These are phyloP conservation scores for Nyleta sp. DNA, from an alignment of 2,888 invertebrate species.

Conservation along the genomic window DNA sequence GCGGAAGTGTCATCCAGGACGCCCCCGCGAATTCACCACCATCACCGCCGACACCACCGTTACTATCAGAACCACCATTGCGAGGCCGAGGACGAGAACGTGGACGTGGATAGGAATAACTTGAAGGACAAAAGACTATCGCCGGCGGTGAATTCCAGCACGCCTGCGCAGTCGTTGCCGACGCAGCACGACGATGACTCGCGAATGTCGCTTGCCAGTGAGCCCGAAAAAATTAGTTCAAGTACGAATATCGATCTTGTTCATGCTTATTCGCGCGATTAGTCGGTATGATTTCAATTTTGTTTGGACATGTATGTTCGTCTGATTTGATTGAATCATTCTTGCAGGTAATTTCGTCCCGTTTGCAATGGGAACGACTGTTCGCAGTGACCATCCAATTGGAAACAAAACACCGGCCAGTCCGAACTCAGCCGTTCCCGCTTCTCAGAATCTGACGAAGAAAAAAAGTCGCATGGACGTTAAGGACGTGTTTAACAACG, in stretches of 20 bases:
- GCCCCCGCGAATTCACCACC: constrained; percentile 79
- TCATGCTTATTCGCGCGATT: too few species aligned
- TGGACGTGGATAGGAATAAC: constrained; percentile 73
- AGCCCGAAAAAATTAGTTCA: constrained; percentile 79
- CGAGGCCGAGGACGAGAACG: constrained; percentile 76
- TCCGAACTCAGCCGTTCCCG: constrained; percentile 73
- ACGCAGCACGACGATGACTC: constrained; percentile 78
- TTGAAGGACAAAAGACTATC: constrained; percentile 76
- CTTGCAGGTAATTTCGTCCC: constrained; percentile 79
- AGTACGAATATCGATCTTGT: constrained; percentile 70
- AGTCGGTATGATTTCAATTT: too few species aligned
- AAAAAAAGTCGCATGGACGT: constrained; percentile 89
- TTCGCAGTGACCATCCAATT: constrained; percentile 76
- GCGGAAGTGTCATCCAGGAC: constrained; percentile 77
- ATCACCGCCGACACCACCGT: constrained; percentile 80
- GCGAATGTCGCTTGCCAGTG: constrained; percentile 80
- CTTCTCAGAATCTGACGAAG: constrained; percentile 82
- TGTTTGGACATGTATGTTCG: too few species aligned
- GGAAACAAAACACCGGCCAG: constrained; percentile 81
- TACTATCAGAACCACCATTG: constrained; percentile 80
- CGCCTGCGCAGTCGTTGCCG: constrained; percentile 75
- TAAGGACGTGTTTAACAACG: constrained; percentile 93
- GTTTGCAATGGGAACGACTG: constrained; percentile 80
- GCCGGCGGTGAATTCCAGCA: constrained; percentile 69
- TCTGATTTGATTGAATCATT: too few species aligned